Base-by-base conservation (phyloP, 2,888 invertebrate genomes). In the Melolontha melolontha region DNA sequence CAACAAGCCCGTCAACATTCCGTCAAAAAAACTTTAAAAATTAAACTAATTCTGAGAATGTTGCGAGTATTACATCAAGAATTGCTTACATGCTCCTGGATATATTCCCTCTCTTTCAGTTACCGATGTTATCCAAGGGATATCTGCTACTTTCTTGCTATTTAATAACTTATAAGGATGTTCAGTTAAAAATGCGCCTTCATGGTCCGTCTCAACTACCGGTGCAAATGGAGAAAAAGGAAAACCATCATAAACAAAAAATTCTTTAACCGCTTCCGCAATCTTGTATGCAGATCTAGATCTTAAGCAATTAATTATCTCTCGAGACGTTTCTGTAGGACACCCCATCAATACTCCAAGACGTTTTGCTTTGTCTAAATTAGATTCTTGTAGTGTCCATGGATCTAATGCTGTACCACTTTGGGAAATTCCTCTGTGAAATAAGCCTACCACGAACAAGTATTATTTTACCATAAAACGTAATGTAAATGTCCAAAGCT, bases 101-200 rank as follows among this genome's bases (percentile, higher is more conserved):
- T 89, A 91, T 12, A 91, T 83, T 66, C 92, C 92, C 79, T 92
- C 92, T 66, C 91, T 88, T 6, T 87, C 86, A 0, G 89, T 87
- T 22, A 89, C 86, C 6, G 89, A 87, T 0, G 88, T 85, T 64
- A 92, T 84, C 85, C 91, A 89, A 0, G 93, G 92, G 4, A 90
- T 75, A 66, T 88, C 86, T 8, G 87, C 84, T 75, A 88, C 87
- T 22, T 85, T 81, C 0, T 90, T 90, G 1, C 84, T 82, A 55
- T 77, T 82, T 1, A 91, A 84, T 0, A 90, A 85, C 41, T 86
- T 85, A 73, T 84, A 85, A 0, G 92, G 92, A 54, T 88, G 83
- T 67, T 88, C 85, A 1, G 85, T 84, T 1, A 93, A 81, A 81
- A 92, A 92, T 80, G 70, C 57, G 5, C 49, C 64, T 4, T 50